These are phyloP conservation scores for Ennomos fuscantarius DNA, from an alignment of 2,888 invertebrate species.

Conservation along the genomic window DNA sequence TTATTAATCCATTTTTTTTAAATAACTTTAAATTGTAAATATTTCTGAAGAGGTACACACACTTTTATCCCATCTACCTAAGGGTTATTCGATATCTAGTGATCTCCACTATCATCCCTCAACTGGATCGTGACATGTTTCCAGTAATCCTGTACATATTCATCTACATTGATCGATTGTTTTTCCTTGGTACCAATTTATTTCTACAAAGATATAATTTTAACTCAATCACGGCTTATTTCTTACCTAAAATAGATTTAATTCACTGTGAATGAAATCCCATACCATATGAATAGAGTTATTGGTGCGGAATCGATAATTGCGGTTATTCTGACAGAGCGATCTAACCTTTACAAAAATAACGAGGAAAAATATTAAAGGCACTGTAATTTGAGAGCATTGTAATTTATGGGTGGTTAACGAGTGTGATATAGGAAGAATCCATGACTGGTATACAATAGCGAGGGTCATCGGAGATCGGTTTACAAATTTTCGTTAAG, in stretches of 20 bases:
- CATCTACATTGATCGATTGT: background rate
- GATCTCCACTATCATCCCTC: no score
- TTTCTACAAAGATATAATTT: constrained; percentile 11
- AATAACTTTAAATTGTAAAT: no score
- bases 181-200: constrained; percentile 6
- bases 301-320: constrained; percentile 33
- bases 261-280: constrained; percentile 20
- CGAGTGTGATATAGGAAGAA: background rate
- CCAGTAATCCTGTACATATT: no score
- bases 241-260: constrained; percentile 13
- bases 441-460: constrained; percentile 19
- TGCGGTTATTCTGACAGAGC: constrained; percentile 26
- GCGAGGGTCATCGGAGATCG: no score
- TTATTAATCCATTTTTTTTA: no score
- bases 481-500: no score
- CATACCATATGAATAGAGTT: constrained; percentile 16
- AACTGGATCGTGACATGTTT: no score
- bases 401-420: constrained; percentile 28
- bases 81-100: no score
- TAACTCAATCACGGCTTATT: background rate
- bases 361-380: constrained; percentile 43
- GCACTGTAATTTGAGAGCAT: constrained; percentile 42
- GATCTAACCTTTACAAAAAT: constrained; percentile 41
- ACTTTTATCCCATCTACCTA: no score
- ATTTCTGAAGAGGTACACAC: no score